Base-by-base conservation (phyloP, 2,888 invertebrate genomes). In the Tridacna crocea region DNA sequence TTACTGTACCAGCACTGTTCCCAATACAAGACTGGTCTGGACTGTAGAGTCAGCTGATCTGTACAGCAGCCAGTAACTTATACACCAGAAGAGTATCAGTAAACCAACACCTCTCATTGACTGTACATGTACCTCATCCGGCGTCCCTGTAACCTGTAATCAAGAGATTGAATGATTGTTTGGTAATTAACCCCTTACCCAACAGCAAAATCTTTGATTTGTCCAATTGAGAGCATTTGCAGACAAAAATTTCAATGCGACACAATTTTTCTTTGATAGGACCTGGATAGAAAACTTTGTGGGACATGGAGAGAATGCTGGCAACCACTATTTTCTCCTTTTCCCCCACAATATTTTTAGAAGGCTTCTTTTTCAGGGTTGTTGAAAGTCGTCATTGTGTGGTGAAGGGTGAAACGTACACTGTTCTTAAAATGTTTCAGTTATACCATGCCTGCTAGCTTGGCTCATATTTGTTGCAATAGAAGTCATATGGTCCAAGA, bases 41-140 rank as follows among this genome's bases (percentile, higher is more conserved):
- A 73, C 70, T 6, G 85, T 85, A 13, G 80, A 79, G 61, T 85
- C 85, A 0, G 83, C 77, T 4, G 82, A 83, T 26, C 75, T 79
- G 12, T 61, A 60, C 10, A 85, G 58, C 6, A 85, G 77, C 74
- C 76, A 85, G 79, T 79, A 85, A 0, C 66, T 27, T 4, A 83
- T 12, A 13, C 24, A 22, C 79, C 83, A 83, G 10, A 58, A 58
- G 13, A 85, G 15, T 19, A 73, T 63, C 24, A 85, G n/a, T 3
- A 85, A 4, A 12, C 83, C 81, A 17, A 72, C 6, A 13, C 15
- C 46, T 17, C 79, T 79, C 10, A 70, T 66, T 65, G 81, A 22
- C 19, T 61, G n/a, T 12, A 79, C 4, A 46, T 85, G 85, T 17
- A 72, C 63, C 3, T 51, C 76, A 65, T 83, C 80, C 10, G 79